Base-by-base conservation (phyloP, 2,113 vertebrate genomes). In the Misgurnus mizolepis region DNA sequence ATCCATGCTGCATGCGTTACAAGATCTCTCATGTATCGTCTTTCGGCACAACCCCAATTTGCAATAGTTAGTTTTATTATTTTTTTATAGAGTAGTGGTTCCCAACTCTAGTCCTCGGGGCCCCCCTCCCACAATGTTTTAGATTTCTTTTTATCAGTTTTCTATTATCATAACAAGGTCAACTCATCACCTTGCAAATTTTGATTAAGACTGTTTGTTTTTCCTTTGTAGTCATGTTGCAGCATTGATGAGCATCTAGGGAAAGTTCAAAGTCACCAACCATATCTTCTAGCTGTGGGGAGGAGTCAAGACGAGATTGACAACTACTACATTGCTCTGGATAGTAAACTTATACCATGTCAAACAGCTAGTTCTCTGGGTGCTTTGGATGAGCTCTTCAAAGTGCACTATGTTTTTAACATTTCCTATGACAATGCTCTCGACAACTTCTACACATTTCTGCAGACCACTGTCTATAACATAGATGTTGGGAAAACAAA, bases 401-500 rank as follows among this genome's bases (percentile, higher is more conserved):
- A 85, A 70, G 27, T 53, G 22, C 83, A 81, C 78, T 86, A 68
- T 6, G 47, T 84, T 15, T 86, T 86, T 67, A 84, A 75, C 74
- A 6, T 86, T 11, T 79, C 71, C n/a, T 86, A 83, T 67, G 75
- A 85, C 34, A 65, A 62, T 7, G 43, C 80, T 22, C 72, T 84
- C 5, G 9, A 69, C 39, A 50, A 82, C 6, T 14, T 80, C 70
- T 82, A 64, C 80, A 84, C 76, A 10, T 82, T 84, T 27, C n/a
- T 88, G 62, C 83, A 85, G 56, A 85, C 84, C 62, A 85, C 79
- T 4, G 12, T 87, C 12, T 87, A 82, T 39, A 82, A 86, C 10
- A 84, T 83, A 5, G 76, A 86, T 79, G 68, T 79, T 10, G 22
- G 58, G 2, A 80, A 62, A 72, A 86, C 79, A 76, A 17, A 73